Evolutionary conservation across 2,113 vertebrate genomes (phyloP), one percentile per base, ranked within the genome.

Genomic region (Corythornis cristatus): DNA sequence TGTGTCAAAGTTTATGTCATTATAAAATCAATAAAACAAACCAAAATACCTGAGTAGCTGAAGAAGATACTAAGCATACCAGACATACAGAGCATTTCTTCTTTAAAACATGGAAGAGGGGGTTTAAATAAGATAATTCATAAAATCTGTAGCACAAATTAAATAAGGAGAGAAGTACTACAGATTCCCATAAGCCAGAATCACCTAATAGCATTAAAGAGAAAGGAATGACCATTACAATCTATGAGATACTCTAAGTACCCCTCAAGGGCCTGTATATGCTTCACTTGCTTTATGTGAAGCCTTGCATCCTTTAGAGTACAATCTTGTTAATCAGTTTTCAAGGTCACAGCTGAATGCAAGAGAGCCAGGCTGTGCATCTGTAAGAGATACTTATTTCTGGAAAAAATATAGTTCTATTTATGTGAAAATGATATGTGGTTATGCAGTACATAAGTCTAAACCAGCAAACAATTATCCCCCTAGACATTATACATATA

Each of bases 251-350:
- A 90, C 65, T 78, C 60, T 75, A 93, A 86, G 86, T 85, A 93
- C 73, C 65, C 92, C 95, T 94, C 77, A 92, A 94, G 83, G 92
- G 88, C 65, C 61, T 68, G 73, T 61, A 72, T 33, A 94, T 88
- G 90, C 88, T 95, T 92, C 92, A 86, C 61, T 94, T 92, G 65
- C 83, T 96, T 96, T 90, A 94, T 86, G 70, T 57, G 86, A 86
- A 93, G 73, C 57, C 37, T 84, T 53, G 73, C 8, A 3, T 78
- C 80, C 86, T 78, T 86, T 37, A 35, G 58, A 95, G 71, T 43
- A 84, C 70, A 71, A 40, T 93, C 90, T n/a, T 81, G 80, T 72
- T 96, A 90, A 95, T 86, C 93, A 86, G 76, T 64, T 96, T 71
- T 92, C 95, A 96, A 94, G 83, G 90, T 96, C 88, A 94, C 66